A percentile compares a stretch with the other conserved stretches of the same genome.
phyloP scores from a whole-genome alignment of 2,888 invertebrate species.

The Euzophera pinguis region DNA sequence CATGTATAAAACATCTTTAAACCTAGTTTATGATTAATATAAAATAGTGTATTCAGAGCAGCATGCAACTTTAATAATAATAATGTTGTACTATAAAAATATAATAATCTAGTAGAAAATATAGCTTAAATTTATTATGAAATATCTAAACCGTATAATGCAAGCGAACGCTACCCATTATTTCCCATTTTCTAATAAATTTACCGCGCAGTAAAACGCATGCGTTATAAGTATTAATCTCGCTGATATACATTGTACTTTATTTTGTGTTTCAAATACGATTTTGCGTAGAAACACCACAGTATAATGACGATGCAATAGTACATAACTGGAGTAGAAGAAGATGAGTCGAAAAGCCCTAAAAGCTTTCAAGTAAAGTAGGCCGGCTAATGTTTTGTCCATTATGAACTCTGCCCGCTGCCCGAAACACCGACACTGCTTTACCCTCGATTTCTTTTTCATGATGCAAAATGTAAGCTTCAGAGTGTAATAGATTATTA shows the following conservation, averaged over 20 bases:
- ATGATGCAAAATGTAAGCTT: slow-evolving; percentile 18
- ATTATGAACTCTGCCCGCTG: slow-evolving; percentile 57
- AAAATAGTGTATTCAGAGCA: no score
- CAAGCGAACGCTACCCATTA: no score
- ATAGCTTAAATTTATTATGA: no score
- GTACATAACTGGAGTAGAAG: slow-evolving; percentile 37
- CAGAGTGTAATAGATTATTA: neutral
- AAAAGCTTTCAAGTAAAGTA: slow-evolving; percentile 68
- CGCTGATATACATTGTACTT: neutral
- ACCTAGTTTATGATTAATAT: no score
- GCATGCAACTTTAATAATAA: no score
- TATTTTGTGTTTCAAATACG: neutral
- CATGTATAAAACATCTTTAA: no score
- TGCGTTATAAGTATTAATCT: no score
- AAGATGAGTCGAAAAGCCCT: slow-evolving; percentile 59
- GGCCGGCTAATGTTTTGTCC: slow-evolving; percentile 70
- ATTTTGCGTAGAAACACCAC: neutral
- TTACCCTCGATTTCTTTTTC: slow-evolving; percentile 33
- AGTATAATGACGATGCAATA: slow-evolving; percentile 20
- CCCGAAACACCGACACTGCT: slow-evolving; percentile 35
- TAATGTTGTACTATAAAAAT: no score
- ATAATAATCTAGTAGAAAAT: no score
- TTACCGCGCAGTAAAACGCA: no score
- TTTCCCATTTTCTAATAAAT: no score
- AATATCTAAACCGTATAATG: no score